Evolutionary conservation across 2,888 invertebrate genomes (phyloP).

Genomic region (Erebia aethiops): DNA sequence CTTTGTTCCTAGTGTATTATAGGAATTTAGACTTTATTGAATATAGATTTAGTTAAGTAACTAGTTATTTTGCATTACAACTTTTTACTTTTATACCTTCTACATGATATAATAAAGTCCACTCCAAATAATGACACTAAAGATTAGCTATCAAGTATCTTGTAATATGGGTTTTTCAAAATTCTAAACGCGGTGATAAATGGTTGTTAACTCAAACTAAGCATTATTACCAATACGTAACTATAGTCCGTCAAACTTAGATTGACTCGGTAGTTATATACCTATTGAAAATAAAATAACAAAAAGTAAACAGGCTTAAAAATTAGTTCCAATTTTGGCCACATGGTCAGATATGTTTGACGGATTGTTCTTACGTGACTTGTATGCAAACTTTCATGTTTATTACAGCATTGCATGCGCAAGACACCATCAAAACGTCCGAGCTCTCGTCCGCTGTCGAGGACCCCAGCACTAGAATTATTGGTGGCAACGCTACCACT

Average conservation of each 20-base stretch:
- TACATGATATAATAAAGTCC: neutral
- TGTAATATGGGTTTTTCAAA: slow-evolving; percentile 9
- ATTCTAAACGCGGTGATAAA: neutral
- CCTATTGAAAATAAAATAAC: no score
- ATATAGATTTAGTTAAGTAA: neutral
- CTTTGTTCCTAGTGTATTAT: neutral
- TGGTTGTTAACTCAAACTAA: no score
- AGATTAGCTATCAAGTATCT: slow-evolving; percentile 16
- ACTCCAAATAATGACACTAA: slow-evolving; percentile 6
- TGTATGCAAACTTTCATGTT: neutral
- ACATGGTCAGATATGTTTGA: neutral
- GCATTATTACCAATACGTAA: no score
- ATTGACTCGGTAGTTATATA: no score
- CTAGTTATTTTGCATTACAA: neutral
- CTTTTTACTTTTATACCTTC: neutral
- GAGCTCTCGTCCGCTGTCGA: slow-evolving; percentile 35
- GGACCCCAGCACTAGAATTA: slow-evolving; percentile 51
- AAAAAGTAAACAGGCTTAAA: no score
- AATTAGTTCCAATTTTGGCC: no score
- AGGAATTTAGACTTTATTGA: neutral
- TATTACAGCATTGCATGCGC: slow-evolving; percentile 22
- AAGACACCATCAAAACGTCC: slow-evolving; percentile 18
- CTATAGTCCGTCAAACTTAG: no score
- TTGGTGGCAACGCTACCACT: slow-evolving; percentile 59
- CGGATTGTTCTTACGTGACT: neutral